Evolutionary conservation across 2,797 vertebrate species (phyloP).

Genomic region (Phrynocephalus guinanensis): DNA sequence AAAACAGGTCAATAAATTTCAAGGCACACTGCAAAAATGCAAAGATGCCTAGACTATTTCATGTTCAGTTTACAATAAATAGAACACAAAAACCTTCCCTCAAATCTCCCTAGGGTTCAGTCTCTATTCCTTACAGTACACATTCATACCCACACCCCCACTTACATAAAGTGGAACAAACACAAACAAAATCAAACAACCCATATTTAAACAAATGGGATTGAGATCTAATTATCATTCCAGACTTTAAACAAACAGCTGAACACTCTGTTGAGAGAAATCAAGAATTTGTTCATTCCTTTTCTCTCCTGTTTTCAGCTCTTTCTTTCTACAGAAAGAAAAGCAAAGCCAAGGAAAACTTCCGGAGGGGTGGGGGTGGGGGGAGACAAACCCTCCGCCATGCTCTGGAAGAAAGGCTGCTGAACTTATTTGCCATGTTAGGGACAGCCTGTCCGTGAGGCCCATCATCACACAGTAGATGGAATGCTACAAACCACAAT

Average conservation of each 20-base stretch:
- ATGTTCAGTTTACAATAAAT: neutral
- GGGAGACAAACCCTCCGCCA: neutral
- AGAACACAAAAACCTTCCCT: neutral
- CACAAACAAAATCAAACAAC: neutral
- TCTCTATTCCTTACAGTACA: neutral
- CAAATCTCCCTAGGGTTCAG: neutral
- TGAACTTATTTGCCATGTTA: neutral
- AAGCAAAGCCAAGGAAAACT: neutral
- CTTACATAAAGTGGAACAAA: neutral
- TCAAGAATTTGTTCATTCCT: conserved; percentile 2
- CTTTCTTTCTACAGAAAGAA: neutral
- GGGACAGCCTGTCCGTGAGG: neutral
- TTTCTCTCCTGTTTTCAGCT: neutral
- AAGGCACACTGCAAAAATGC: neutral
- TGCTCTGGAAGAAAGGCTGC: neutral
- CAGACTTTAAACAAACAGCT: neutral
- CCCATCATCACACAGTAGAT: too few species aligned
- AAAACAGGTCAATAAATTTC: neutral
- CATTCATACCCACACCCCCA: neutral
- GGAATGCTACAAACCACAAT: neutral
- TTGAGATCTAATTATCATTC: neutral
- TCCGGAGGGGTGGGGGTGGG: neutral
- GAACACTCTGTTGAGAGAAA: neutral
- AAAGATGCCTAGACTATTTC: neutral
- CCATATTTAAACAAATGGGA: neutral